Conservation (phyloP, 2,113 vertebrate genomes). For the Eubucco bourcierii region DNA sequence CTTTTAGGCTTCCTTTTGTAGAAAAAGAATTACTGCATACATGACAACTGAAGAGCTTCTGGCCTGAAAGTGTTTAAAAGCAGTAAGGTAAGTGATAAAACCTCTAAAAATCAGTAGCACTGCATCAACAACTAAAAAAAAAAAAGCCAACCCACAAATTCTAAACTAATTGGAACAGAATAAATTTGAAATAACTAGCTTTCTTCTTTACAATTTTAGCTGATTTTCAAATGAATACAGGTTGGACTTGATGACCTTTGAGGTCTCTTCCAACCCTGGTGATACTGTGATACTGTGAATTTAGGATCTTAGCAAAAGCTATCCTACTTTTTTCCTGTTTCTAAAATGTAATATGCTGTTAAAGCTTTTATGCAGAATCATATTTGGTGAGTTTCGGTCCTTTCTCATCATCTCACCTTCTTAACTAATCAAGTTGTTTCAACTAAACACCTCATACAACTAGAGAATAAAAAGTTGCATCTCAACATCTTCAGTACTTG, state of each 20-base stretch:
- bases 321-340: not conserved
- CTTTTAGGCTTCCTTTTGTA: constrained; percentile 98
- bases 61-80: constrained; percentile 77
- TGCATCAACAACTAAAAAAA: not conserved
- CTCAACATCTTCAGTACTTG: not conserved
- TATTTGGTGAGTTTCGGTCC: not conserved
- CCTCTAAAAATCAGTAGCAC: not conserved
- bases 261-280: too few relatives aligned
- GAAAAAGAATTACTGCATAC: constrained; percentile 98
- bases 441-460: not conserved
- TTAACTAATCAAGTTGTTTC: not conserved
- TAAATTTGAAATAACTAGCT: not conserved
- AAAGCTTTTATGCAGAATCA: not conserved
- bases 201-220: not conserved
- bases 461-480: not conserved
- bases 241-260: too few relatives aligned
- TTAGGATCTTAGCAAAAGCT: not conserved
- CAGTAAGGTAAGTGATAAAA: not conserved
- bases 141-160: not conserved
- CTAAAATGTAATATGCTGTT: not conserved
- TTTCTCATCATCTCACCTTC: not conserved
- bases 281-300: too few relatives aligned
- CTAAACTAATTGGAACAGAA: not conserved
- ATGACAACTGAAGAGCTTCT: constrained; percentile 97
- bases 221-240: not conserved